Percentiles rank a stretch among this genome's conserved stretches.
Evolutionary conservation across 2,888 invertebrate species (phyloP).

Genomic region (Herminia tarsipennalis): DNA sequence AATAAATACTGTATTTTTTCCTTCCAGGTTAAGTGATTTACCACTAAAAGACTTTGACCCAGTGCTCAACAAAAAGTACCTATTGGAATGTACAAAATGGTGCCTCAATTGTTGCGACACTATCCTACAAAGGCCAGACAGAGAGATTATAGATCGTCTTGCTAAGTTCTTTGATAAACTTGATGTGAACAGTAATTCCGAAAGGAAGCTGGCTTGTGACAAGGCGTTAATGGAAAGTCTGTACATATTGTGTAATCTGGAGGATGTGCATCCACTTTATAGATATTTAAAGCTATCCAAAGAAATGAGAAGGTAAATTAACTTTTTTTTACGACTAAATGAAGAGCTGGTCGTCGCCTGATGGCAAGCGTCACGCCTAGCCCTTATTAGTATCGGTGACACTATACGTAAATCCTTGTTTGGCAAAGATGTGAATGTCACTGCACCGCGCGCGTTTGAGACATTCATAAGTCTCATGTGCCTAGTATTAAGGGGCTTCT

Average conservation of each 20-base stretch:
- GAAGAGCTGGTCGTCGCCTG: not conserved
- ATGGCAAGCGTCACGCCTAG: too few species aligned
- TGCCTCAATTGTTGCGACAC: conserved; percentile 86
- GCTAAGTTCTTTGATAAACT: conserved; percentile 27
- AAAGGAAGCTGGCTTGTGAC: conserved; percentile 51
- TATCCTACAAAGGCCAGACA: conserved; percentile 45
- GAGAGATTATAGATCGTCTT: conserved; percentile 32
- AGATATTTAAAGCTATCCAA: conserved; percentile 79
- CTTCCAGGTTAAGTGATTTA: conserved; percentile 86
- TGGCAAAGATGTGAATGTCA: too few species aligned
- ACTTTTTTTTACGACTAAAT: not conserved
- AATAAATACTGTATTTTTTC: conserved; percentile 15
- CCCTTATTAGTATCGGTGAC: too few species aligned
- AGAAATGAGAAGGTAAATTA: conserved; percentile 74
- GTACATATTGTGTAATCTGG: conserved; percentile 88
- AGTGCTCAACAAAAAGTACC: conserved; percentile 88
- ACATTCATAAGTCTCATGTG: too few species aligned
- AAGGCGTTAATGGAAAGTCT: conserved; percentile 87
- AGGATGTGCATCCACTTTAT: conserved; percentile 82
- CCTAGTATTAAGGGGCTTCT: too few species aligned
- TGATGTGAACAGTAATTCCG: conserved; percentile 39
- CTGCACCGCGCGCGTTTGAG: too few species aligned
- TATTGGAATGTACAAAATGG: conserved; percentile 90
- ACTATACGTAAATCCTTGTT: too few species aligned
- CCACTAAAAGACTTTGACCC: conserved; percentile 87